Evolutionary conservation across 2,113 vertebrate genomes (phyloP).

Genomic region (Phrynosoma platyrhinos): DNA sequence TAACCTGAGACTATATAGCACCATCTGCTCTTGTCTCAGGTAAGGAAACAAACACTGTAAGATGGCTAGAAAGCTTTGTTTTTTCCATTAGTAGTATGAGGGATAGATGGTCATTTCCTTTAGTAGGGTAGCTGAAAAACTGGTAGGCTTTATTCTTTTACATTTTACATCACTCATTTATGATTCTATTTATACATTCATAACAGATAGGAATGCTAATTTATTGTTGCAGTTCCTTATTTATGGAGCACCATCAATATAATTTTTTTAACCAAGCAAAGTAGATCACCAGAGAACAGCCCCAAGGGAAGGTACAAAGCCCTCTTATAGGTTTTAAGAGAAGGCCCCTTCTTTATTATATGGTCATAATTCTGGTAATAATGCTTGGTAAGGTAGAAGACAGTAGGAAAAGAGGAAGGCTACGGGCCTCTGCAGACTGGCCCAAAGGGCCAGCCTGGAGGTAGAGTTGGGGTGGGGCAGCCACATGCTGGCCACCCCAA

Average conservation of each 20-base stretch:
- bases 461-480: too few species aligned
- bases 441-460: too few species aligned
- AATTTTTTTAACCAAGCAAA: not conserved
- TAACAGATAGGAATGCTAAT: not conserved
- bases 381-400: too few species aligned
- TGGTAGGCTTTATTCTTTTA: not conserved
- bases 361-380: too few species aligned
- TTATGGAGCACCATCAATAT: not conserved
- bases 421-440: too few species aligned
- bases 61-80: conserved; percentile 56
- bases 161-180: not conserved
- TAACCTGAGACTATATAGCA: conserved; percentile 70
- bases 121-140: not conserved
- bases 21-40: conserved; percentile 79
- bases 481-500: too few species aligned
- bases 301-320: too few species aligned
- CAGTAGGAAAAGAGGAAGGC: too few species aligned
- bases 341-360: too few species aligned
- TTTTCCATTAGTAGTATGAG: too few species aligned
- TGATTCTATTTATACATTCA: not conserved
- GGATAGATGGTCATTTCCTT: conserved; percentile 5
- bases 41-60: conserved; percentile 63
- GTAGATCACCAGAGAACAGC: not conserved
- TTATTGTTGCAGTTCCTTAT: not conserved
- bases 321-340: too few species aligned